A percentile compares a stretch with the other conserved stretches of the same genome.
Conservation (phyloP, 2,888 invertebrate species). For the Drosophila kambysellisi region DNA sequence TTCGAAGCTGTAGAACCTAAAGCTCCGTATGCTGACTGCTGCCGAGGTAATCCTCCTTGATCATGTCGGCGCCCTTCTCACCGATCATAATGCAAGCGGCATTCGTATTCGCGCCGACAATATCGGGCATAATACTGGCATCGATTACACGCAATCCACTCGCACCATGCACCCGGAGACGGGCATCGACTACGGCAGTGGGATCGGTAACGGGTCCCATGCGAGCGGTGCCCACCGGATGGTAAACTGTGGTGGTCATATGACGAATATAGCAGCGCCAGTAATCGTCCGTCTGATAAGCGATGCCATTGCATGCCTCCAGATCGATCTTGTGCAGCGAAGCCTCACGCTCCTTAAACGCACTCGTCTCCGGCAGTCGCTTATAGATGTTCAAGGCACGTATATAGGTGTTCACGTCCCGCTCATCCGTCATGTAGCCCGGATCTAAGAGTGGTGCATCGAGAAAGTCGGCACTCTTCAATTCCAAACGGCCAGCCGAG, state of each 20-base stretch:
- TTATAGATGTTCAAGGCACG: constrained; percentile 82
- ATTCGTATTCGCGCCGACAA: constrained; percentile 88
- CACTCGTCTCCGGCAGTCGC: constrained; percentile 83
- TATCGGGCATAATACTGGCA: constrained; percentile 88
- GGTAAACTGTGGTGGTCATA: constrained; percentile 91
- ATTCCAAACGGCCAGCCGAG: constrained; percentile 86
- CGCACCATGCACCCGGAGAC: constrained; percentile 86
- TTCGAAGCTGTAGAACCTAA: constrained; percentile 19
- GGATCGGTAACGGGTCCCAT: constrained; percentile 87
- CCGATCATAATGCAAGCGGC: constrained; percentile 89
- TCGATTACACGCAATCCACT: constrained; percentile 87
- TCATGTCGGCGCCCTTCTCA: constrained; percentile 88
- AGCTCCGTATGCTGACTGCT: constrained; percentile 57
- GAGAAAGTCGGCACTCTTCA: constrained; percentile 86
- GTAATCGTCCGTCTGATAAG: constrained; percentile 91
- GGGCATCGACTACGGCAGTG: constrained; percentile 87
- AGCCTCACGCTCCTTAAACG: constrained; percentile 84
- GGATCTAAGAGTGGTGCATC: constrained; percentile 87
- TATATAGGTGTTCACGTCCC: constrained; percentile 85
- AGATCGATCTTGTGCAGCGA: constrained; percentile 88
- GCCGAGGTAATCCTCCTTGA: constrained; percentile 85
- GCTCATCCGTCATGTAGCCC: constrained; percentile 87
- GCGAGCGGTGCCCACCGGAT: constrained; percentile 89
- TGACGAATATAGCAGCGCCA: constrained; percentile 94
- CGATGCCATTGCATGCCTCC: constrained; percentile 91